Base-by-base conservation (phyloP, 2,888 invertebrate species). In the Galerucella calmariensis region DNA sequence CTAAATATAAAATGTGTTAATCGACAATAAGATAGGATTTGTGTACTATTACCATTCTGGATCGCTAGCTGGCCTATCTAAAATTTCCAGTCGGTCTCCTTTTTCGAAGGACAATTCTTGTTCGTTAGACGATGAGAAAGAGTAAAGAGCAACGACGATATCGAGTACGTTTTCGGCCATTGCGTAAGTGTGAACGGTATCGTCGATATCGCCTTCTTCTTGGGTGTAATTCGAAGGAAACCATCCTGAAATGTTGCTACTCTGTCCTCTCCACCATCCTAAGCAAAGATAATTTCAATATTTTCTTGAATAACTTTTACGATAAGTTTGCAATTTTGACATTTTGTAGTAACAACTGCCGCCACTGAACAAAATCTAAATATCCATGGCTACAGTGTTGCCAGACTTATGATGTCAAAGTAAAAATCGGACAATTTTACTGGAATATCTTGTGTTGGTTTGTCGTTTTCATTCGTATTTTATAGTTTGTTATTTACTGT, bases 161-260 rank as follows among this genome's bases (percentile, higher is more conserved):
- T 98, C 98, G 70, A 97, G 90, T n/a, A 97, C 96, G 85, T 95
- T 96, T 86, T 96, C 96, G 2, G 96, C 96, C 95, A 96, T 96
- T 72, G 96, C 96, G 85, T 97, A 97, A 20, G 96, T 97, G 85
- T 97, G 96, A 58, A 96, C 91, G 58, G 95, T 94, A 83, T 95
- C 95, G 83, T 96, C 96, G 48, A 92, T 91, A 86, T 95, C 95
- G 81, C 94, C 94, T 85, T 95, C 95, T 87, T 96, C 96, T 85
- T 95, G 95, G 77, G 98, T 98, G 88, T 99, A 99, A 89, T 99
- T 99, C 69, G 98, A 98, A 11, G 99, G 99, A 87, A 99, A 99
- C 99, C 99, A 97, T 24, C 95, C 95, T 35, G 91, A 90, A 67
- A 90, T 88, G 72, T 90, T 90, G 63, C 91, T 91, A 82, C 91